Base-by-base conservation (phyloP, 2,888 invertebrate species). In the Enoplolaimus lenunculus region DNA sequence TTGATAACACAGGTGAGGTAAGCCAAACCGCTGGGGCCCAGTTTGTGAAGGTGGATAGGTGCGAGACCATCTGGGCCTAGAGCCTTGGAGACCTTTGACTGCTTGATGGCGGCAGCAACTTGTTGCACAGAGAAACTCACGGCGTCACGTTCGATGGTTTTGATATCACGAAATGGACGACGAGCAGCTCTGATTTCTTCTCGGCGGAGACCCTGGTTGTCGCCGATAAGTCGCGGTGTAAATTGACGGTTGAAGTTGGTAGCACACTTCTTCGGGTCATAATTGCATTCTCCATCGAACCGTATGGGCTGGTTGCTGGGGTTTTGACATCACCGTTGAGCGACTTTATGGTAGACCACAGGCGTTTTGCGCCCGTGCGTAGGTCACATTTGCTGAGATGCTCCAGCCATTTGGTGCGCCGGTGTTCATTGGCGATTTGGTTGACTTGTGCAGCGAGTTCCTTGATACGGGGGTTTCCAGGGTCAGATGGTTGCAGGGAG, bases 41-140 rank as follows among this genome's bases (percentile, higher is more conserved):
- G 57, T 57, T 57, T 57, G n/a, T 57, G 57, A 16, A 57, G 57
- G n/a, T 57, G 57, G 16, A 57, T 57, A 57, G 57, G 57, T n/a
- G 57, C 57, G 16, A 57, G 57, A 57, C 57, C 57, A n/a, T 57
- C 57, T 16, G 57, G 57, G 16, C 57, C 57, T 16, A 57, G 57
- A 21, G 57, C 57, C n/a, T 57, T 57, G n/a, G 57, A 57, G 57
- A 57, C 57, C 57, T 57, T 57, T n/a, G 57, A 57, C 16, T n/a
- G n/a, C 57, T 57, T 57, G 57, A 57, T 57, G 57, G 57, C 57
- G n/a, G 57, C 57, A 57, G n/a, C n/a, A n/a, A 57, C 57, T 57
- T 57, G 57, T 21, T n/a, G 16, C 57, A 57, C 57, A 57, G 57
- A 57, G 57, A 57, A 57, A n/a, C 57, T 57, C 16, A 57, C 57